phyloP scores from a whole-genome alignment of 2,113 vertebrate genomes.

The Hystrix cristata region DNA sequence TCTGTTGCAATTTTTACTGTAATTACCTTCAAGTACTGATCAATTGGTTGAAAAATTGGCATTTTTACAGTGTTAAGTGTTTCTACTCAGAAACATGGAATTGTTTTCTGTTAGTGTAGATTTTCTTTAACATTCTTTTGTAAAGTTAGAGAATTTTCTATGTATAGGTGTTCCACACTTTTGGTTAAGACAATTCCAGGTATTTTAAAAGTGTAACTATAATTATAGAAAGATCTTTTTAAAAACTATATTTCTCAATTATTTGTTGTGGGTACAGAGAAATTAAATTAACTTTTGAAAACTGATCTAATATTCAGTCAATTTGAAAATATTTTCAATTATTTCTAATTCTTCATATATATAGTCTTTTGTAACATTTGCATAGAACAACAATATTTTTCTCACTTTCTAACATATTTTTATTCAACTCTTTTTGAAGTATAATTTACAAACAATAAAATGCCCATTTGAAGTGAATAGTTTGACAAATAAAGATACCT shows the following conservation, averaged over 20 bases:
- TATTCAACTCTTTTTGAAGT: slow-evolving; percentile 17
- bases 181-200: not conserved
- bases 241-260: not conserved
- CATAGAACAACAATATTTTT: not conserved
- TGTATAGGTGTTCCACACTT: not conserved
- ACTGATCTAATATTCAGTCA: not conserved
- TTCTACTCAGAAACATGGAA: not conserved
- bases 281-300: slow-evolving; percentile 25
- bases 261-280: not conserved
- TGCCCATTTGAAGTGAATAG: not conserved
- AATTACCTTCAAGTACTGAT: not conserved
- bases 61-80: not conserved
- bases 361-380: not conserved
- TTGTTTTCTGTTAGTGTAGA: not conserved
- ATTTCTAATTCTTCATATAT: slow-evolving; percentile 22
- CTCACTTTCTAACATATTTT: not conserved
- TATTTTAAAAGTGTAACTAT: not conserved
- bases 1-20: not conserved
- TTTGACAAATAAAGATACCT: not conserved
- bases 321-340: slow-evolving; percentile 27
- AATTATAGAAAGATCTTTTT: not conserved
- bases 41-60: not conserved
- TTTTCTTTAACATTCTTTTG: not conserved
- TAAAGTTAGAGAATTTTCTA: not conserved
- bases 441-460: slow-evolving; percentile 9